phyloP scores from a whole-genome alignment of 2,888 invertebrate genomes.

The Rosalia funebris region DNA sequence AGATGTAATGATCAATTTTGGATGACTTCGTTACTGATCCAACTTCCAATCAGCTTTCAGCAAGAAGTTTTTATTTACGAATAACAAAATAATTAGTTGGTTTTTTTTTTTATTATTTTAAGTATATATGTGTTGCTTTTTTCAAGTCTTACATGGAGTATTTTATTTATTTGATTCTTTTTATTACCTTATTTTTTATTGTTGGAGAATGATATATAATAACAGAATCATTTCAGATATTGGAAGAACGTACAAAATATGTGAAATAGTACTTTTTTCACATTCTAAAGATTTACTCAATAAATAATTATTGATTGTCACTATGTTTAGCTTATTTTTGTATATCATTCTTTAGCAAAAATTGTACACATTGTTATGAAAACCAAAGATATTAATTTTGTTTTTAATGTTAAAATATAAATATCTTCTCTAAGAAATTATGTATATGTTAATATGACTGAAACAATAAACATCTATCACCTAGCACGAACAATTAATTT shows the following conservation, averaged over 20 bases:
- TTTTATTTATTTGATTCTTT: background rate
- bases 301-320: too few relatives aligned
- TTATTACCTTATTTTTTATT: background rate
- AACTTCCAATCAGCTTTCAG: slow-evolving; percentile 34
- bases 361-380: slow-evolving; percentile 8
- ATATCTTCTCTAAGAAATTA: background rate
- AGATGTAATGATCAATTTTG: slow-evolving; percentile 38
- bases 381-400: slow-evolving; percentile 21
- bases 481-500: too few relatives aligned
- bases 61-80: slow-evolving; percentile 29
- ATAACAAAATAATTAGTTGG: slow-evolving; percentile 15
- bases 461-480: background rate
- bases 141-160: background rate
- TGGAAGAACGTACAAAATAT: too few relatives aligned
- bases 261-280: too few relatives aligned
- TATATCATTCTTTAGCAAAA: background rate
- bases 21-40: slow-evolving; percentile 30
- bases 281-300: too few relatives aligned
- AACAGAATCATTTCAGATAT: too few relatives aligned
- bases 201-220: background rate
- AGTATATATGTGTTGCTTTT: slow-evolving; percentile 4
- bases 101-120: slow-evolving; percentile 7
- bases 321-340: background rate
- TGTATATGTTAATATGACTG: background rate
- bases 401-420: slow-evolving; percentile 9